Evolutionary conservation across 2,113 vertebrate species (phyloP).

Genomic region (Circaetus cinerascens): DNA sequence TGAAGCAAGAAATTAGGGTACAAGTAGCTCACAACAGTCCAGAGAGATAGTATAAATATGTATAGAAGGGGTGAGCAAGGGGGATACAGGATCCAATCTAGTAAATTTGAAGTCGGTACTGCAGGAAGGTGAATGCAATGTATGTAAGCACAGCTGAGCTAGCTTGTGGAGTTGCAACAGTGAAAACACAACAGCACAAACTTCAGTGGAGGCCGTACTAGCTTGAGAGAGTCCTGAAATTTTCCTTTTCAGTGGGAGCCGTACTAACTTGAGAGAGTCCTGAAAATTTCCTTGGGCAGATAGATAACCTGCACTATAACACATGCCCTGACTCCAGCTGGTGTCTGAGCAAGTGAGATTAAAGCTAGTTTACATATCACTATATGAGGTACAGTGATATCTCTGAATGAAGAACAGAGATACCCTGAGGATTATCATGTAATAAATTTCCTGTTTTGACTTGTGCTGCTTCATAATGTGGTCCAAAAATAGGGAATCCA

Average conservation of each 20-base stretch:
- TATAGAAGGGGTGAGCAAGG: neutral
- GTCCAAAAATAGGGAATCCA: conserved; percentile 56
- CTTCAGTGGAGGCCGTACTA: neutral
- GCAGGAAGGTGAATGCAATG: neutral
- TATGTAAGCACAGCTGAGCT: neutral
- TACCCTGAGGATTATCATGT: conserved; percentile 37
- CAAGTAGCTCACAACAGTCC: neutral
- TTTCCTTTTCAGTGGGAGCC: neutral
- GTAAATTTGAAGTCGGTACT: neutral
- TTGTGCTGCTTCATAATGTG: conserved; percentile 61
- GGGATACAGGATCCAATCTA: neutral
- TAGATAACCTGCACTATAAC: conserved; percentile 12
- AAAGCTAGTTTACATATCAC: conserved; percentile 50
- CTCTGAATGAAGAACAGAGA: conserved; percentile 44
- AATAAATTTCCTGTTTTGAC: conserved; percentile 54
- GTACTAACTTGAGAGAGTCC: neutral
- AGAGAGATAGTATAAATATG: neutral
- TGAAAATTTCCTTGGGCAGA: neutral
- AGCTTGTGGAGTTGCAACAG: neutral
- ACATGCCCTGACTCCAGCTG: conserved; percentile 29
- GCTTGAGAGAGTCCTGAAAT: neutral
- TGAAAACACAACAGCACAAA: neutral
- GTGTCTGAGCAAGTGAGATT: conserved; percentile 45
- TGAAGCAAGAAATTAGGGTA: neutral
- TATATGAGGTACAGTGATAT: conserved; percentile 3